These are phyloP conservation scores for Leptinotarsa tumamoca DNA, from an alignment of 2,888 invertebrate species.

Conservation along the genomic window DNA sequence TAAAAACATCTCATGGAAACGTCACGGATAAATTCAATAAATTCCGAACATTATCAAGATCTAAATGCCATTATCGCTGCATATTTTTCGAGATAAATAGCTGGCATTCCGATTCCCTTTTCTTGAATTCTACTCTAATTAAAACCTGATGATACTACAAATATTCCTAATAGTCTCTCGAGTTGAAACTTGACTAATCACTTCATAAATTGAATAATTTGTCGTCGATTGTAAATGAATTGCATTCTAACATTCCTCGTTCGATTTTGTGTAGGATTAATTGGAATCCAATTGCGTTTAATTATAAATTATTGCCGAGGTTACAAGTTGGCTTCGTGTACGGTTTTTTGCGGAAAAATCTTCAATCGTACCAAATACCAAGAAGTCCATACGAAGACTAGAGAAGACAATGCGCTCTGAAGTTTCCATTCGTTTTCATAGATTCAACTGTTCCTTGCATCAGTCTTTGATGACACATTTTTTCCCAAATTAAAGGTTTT, in stretches of 20 bases:
- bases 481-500: too few species aligned
- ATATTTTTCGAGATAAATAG: slow-evolving; percentile 22
- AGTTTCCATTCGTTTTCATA: too few species aligned
- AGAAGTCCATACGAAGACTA: background rate
- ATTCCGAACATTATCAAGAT: slow-evolving; percentile 21
- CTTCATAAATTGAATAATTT: slow-evolving; percentile 25
- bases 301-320: slow-evolving; percentile 9
- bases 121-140: slow-evolving; percentile 25
- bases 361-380: slow-evolving; percentile 2
- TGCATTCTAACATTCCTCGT: slow-evolving; percentile 22
- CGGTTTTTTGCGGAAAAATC: slow-evolving; percentile 1
- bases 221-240: slow-evolving; percentile 27
- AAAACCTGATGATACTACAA: slow-evolving; percentile 20
- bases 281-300: slow-evolving; percentile 17
- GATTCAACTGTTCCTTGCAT: too few species aligned
- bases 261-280: slow-evolving; percentile 14
- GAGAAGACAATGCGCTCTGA: too few species aligned
- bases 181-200: slow-evolving; percentile 25
- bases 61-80: slow-evolving; percentile 22
- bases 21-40: slow-evolving; percentile 23
- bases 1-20: slow-evolving; percentile 16
- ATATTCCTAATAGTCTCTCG: slow-evolving; percentile 19
- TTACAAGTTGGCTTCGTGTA: background rate
- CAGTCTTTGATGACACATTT: too few species aligned
- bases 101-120: slow-evolving; percentile 21